Conservation (phyloP, 2,797 vertebrate species). For the Trachurus trachurus region DNA sequence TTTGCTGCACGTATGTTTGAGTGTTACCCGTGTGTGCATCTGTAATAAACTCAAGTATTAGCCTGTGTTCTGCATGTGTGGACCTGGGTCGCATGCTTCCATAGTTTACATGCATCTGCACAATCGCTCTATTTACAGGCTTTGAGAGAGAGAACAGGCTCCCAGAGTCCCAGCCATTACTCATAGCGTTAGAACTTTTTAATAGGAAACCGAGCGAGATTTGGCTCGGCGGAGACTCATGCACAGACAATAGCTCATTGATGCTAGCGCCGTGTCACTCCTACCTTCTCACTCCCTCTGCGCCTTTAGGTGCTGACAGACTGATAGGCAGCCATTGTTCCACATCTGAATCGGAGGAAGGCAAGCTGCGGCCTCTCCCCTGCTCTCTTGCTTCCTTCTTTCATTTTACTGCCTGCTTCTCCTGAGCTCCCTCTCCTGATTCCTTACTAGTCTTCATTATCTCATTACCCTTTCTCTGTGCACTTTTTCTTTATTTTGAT, state of each 20-base stretch:
- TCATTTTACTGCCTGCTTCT: constrained; percentile 41
- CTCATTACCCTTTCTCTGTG: constrained; percentile 19
- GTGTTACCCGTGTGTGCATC: not conserved
- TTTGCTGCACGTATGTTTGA: constrained; percentile 13
- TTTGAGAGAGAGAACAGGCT: constrained; percentile 31
- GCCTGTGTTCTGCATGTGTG: constrained; percentile 15
- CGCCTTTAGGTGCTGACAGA: constrained; percentile 83
- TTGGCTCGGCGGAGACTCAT: constrained; percentile 59
- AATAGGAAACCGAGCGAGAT: constrained; percentile 70
- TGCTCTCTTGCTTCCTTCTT: constrained; percentile 63
- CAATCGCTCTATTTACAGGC: constrained; percentile 56
- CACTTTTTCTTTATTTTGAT: constrained; percentile 57
- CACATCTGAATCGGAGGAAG: constrained; percentile 86
- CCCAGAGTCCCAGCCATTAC: constrained; percentile 63
- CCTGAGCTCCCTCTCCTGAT: constrained; percentile 41
- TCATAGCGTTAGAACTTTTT: constrained; percentile 68
- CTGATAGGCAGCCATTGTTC: constrained; percentile 86
- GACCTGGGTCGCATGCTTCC: constrained; percentile 42
- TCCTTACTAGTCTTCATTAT: constrained; percentile 41
- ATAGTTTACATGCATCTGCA: constrained; percentile 46
- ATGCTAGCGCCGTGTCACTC: constrained; percentile 72
- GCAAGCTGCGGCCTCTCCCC: constrained; percentile 72
- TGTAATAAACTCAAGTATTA: constrained; percentile 27
- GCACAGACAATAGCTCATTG: constrained; percentile 82
- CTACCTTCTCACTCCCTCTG: constrained; percentile 81